phyloP scores from a whole-genome alignment of 1,140 invertebrate genomes.

The Temnothorax nylanderi region DNA sequence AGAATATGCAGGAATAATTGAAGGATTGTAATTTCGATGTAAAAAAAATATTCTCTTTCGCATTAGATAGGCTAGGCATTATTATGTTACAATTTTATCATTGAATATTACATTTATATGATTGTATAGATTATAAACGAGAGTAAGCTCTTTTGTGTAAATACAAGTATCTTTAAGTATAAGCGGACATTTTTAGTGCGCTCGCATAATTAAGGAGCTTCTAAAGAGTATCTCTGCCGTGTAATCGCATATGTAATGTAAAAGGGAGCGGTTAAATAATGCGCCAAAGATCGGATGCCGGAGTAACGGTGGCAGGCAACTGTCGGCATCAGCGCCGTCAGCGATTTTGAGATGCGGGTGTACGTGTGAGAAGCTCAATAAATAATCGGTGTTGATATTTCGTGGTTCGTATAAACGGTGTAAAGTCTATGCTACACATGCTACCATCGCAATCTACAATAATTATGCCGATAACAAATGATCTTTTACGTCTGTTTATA shows the following conservation, averaged over 20 bases:
- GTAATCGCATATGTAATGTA: slow-evolving; percentile 66
- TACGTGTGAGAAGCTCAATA: slow-evolving; percentile 69
- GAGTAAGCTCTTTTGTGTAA: slow-evolving; percentile 83
- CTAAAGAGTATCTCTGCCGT: slow-evolving; percentile 76
- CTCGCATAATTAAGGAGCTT: slow-evolving; percentile 82
- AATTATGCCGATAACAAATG: slow-evolving; percentile 67
- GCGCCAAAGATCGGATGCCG: slow-evolving; percentile 71
- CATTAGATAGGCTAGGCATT: slow-evolving; percentile 83
- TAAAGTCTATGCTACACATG: slow-evolving; percentile 36
- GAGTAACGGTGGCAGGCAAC: slow-evolving; percentile 50
- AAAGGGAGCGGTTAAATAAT: slow-evolving; percentile 60
- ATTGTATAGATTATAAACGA: slow-evolving; percentile 83
- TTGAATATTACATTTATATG: slow-evolving; percentile 83
- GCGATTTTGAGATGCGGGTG: slow-evolving; percentile 55
- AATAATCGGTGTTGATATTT: slow-evolving; percentile 69
- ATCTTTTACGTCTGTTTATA: slow-evolving; percentile 71
- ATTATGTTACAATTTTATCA: slow-evolving; percentile 85
- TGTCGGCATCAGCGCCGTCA: slow-evolving; percentile 49
- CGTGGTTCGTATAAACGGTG: slow-evolving; percentile 61
- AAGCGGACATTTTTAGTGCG: slow-evolving; percentile 80
- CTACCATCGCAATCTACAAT: slow-evolving; percentile 67
- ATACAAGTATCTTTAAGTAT: slow-evolving; percentile 81
- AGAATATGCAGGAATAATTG: slow-evolving; percentile 61
- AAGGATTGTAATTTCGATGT: slow-evolving; percentile 84
- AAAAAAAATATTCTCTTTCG: slow-evolving; percentile 84